Base-by-base conservation (phyloP, 2,113 vertebrate genomes). In the Etia nguti region DNA sequence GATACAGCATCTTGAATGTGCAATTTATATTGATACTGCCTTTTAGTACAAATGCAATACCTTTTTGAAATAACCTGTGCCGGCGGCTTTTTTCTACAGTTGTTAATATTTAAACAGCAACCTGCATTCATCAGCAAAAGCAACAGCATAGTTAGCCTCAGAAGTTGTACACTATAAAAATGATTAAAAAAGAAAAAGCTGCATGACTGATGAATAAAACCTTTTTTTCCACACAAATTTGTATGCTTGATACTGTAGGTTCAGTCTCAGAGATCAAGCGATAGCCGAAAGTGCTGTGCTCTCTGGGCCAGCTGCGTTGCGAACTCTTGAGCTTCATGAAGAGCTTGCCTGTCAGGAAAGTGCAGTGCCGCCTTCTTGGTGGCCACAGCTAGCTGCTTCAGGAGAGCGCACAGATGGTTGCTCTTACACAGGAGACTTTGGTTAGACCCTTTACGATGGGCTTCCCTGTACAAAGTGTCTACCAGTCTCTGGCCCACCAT, bases 401-500 rank as follows among this genome's bases (percentile, higher is more conserved):
- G 95, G 59, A 98, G 96, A 81, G 97, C 94, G 89, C 98, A 99
- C 54, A 99, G 96, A n/a, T 95, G 95, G 87, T 96, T 97, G 96
- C 98, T 98, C 89, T 96, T 88, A 4, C 93, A 91, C 24, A 99
- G 96, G 56, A 99, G 24, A 43, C 96, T 96, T 0, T 96, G 96
- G 10, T 96, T 92, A 3, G 88, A 87, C 3, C 9, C 92, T 89
- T 52, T 88, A 2, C 91, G 90, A n/a, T 97, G 97, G 1, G 95
- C 97, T 86, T 98, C 97, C 82, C 90, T 94, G 92, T 96, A 99
- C 75, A 99, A 94, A 0, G 95, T 93, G 93, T 99, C 97, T 93
- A 99, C 97, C 91, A 99, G 93, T 92, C 97, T 98, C 93, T 99
- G 98, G 1, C 98, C 98, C 7, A 98, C 97, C 96, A 97, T 98